Conservation (phyloP, 2,797 vertebrate species). For the Epinephelus awoara region DNA sequence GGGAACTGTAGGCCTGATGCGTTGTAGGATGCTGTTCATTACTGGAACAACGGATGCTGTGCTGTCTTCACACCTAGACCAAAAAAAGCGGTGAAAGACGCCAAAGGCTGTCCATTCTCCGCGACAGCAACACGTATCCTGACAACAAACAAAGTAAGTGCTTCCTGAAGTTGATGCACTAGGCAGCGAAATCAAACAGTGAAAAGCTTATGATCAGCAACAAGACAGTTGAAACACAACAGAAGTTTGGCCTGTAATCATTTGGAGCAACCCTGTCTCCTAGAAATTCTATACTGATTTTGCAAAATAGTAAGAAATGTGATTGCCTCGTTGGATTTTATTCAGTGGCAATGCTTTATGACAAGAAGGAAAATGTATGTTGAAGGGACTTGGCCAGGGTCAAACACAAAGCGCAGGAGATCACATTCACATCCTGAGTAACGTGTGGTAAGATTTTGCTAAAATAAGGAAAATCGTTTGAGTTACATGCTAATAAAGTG, state of each 20-base stretch:
- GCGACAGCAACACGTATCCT: conserved; percentile 1
- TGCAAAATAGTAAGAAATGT: background rate
- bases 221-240: background rate
- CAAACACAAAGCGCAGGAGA: no score
- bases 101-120: background rate
- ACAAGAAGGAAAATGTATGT: background rate
- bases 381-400: no score
- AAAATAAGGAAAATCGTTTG: no score
- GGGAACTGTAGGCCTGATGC: conserved; percentile 26
- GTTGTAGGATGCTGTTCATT: conserved; percentile 46
- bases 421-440: no score
- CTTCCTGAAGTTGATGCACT: conserved; percentile 19
- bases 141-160: conserved; percentile 5
- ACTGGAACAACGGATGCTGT: conserved; percentile 15
- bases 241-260: conserved; percentile 6
- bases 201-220: background rate
- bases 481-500: no score
- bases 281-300: background rate
- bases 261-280: background rate
- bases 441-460: no score
- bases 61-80: conserved; percentile 24
- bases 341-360: background rate
- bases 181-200: conserved; percentile 10
- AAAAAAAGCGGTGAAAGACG: background rate
- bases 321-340: background rate